Percentiles rank a stretch among this genome's conserved stretches.
These are phyloP conservation scores for Acrobeloides nanus DNA, from an alignment of 2,888 invertebrate genomes.

Conservation along the genomic window DNA sequence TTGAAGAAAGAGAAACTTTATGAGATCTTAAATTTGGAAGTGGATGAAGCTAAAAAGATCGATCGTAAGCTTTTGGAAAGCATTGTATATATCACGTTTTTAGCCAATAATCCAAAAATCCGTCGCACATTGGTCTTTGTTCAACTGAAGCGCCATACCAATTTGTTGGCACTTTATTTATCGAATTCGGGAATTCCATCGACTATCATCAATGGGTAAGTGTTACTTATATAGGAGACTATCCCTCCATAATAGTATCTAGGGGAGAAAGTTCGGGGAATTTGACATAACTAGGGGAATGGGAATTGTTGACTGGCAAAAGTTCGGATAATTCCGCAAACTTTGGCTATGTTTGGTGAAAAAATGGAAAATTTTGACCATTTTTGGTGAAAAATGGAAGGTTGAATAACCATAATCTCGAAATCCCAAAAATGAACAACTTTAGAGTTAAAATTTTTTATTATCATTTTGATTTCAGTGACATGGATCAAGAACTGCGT, in stretches of 20 bases:
- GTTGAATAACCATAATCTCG: too few relatives aligned
- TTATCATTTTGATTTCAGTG: slow-evolving; percentile 51
- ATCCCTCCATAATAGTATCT: too few relatives aligned
- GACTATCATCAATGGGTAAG: slow-evolving; percentile 44
- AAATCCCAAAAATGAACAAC: too few relatives aligned
- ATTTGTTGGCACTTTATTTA: slow-evolving; percentile 26
- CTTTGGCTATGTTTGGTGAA: too few relatives aligned
- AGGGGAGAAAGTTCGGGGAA: too few relatives aligned
- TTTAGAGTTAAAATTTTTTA: too few relatives aligned
- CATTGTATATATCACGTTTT: not conserved
- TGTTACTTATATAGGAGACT: not conserved
- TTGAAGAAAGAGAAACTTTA: slow-evolving; percentile 15
- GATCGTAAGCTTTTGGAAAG: not conserved
- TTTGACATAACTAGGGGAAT: too few relatives aligned
- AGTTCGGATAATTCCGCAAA: too few relatives aligned
- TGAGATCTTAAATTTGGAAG: slow-evolving; percentile 11
- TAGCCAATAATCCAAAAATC: slow-evolving; percentile 17
- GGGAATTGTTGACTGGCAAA: too few relatives aligned
- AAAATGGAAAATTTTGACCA: too few relatives aligned
- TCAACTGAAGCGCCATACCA: slow-evolving; percentile 21
- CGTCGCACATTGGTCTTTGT: slow-evolving; percentile 45
- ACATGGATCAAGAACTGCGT: slow-evolving; percentile 67
- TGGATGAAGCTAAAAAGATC: slow-evolving; percentile 5
- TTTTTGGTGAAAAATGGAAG: too few relatives aligned
- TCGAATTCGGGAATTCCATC: slow-evolving; percentile 15